Base-by-base conservation (phyloP, 2,113 vertebrate species). In the Panthera leo region DNA sequence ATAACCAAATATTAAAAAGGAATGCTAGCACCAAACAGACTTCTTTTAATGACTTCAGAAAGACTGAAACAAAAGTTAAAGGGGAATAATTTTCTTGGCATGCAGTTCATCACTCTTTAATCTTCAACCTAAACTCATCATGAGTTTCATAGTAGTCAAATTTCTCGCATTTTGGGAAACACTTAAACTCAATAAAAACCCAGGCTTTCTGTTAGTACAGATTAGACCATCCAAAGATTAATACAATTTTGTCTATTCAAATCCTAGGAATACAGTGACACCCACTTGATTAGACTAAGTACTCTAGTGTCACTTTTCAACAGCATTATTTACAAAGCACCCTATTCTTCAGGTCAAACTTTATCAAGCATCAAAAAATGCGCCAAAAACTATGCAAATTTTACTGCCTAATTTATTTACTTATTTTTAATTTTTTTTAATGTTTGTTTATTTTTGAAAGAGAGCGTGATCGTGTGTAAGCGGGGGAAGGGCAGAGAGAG, bases 21-120 rank as follows among this genome's bases (percentile, higher is more conserved):
- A 79, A 27, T 78, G 80, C 27, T 71, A 68, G 53, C 27, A 92
- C 18, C 80, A 87, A 90, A 78, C 2, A 83, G 70, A 71, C 39
- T n/a, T 75, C 36, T 53, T 88, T 70, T 80, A 89, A 89, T 31
- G 58, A 68, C 89, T 31, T 85, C 18, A 85, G 55, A 95, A 95
- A 58, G 39, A 89, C 21, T 75, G 39, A 51, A 82, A 82, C 48
- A 80, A 53, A 93, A 95, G 91, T 34, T 85, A 88, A 73, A 79
- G 18, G 25, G 70, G 71, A 95, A 61, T 80, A 51, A 19, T 94
- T 92, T 96, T 95, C 70, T 89, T 58, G 48, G 53, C 55, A 91
- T 78, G 45, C 36, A 95, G 76, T 84, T 91, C 34, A 67, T 9
- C 91, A 27, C 39, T 94, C 45, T 86, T 84, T 70, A 82, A 36